phyloP scores from a whole-genome alignment of 2,797 vertebrate species.

The Paratrypauchen microcephalus region DNA sequence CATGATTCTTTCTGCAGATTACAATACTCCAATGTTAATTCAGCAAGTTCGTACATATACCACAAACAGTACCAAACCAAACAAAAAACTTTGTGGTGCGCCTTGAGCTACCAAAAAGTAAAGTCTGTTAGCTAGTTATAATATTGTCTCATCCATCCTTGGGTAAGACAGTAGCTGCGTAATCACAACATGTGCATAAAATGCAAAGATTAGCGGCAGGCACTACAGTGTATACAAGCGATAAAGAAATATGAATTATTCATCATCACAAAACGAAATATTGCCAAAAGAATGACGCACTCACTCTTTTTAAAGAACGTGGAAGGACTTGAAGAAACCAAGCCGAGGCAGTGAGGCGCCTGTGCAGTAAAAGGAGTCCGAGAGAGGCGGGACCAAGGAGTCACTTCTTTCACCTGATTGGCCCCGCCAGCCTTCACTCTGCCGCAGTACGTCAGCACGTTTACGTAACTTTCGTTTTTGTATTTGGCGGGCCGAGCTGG shows the following conservation, averaged over 20 bases:
- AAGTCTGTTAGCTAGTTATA: neutral
- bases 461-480: slow-evolving; percentile 24
- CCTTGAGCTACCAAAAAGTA: too few relatives aligned
- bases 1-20: slow-evolving; percentile 64
- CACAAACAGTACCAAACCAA: neutral
- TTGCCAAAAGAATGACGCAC: neutral
- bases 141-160: neutral
- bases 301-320: neutral
- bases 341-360: neutral
- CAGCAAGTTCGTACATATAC: neutral
- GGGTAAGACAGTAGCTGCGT: neutral
- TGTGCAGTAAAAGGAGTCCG: accelerated
- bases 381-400: neutral
- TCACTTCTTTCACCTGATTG: slow-evolving; percentile 26
- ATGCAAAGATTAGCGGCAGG: neutral
- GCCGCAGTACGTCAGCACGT: neutral
- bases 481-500: slow-evolving; percentile 36
- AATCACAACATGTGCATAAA: neutral
- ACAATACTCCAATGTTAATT: neutral
- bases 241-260: neutral
- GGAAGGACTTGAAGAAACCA: neutral
- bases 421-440: neutral
- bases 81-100: neutral
- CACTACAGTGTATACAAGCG: neutral
- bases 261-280: neutral